Conservation (phyloP, 2,113 vertebrate species). For the Elachura formosa region DNA sequence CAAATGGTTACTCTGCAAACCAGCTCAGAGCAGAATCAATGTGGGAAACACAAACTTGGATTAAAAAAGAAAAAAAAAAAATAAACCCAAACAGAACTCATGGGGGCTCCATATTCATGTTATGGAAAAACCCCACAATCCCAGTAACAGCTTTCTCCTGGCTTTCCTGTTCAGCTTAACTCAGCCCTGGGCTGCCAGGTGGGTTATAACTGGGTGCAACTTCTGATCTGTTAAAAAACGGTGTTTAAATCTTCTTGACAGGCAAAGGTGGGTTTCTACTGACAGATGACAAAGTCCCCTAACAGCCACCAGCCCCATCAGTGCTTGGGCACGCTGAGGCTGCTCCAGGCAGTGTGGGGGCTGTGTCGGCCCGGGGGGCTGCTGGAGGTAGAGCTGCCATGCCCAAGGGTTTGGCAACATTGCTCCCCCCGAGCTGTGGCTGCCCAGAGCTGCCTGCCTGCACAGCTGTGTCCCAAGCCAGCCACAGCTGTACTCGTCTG, state of each 20-base stretch:
- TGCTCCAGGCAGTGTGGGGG: background rate
- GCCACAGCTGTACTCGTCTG: slow-evolving; percentile 13
- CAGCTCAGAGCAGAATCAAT: slow-evolving; percentile 12
- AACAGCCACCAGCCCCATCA: background rate
- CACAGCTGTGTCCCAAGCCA: background rate
- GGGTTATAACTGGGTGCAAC: background rate
- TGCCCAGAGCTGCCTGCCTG: slow-evolving; percentile 5
- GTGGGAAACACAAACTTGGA: background rate
- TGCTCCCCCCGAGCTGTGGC: slow-evolving; percentile 34
- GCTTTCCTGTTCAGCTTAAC: background rate
- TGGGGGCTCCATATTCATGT: background rate
- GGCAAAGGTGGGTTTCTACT: background rate
- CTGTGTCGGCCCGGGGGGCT: background rate
- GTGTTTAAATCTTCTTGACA: background rate
- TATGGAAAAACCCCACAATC: background rate
- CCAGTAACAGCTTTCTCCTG: background rate
- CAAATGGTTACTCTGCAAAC: slow-evolving; percentile 32
- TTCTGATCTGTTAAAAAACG: background rate
- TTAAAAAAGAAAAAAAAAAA: background rate
- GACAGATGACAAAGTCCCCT: background rate
- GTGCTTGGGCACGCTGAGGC: background rate
- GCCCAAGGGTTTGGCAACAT: background rate
- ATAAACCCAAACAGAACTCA: background rate
- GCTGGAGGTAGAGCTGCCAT: slow-evolving; percentile 30
- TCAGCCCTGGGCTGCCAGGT: background rate